Conservation (phyloP, 2,797 vertebrate genomes). For the Micromesistius poutassou region DNA sequence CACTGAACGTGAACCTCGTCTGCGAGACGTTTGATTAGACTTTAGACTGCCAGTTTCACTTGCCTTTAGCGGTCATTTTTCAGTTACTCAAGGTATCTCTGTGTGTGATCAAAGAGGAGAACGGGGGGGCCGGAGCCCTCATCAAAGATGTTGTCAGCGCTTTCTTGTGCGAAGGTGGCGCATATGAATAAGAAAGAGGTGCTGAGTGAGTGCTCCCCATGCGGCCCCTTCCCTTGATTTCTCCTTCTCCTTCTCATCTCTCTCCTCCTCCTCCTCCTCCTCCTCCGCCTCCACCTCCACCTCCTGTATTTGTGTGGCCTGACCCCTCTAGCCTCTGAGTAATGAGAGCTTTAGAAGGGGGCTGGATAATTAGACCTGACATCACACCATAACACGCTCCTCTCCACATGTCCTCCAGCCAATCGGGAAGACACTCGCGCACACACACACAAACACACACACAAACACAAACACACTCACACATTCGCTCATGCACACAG, state of each 20-base stretch:
- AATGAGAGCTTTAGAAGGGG: constrained; percentile 63
- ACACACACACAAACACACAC: constrained; percentile 32
- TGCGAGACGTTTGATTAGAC: background rate
- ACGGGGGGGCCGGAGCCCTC: constrained; percentile 50
- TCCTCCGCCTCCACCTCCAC: constrained; percentile 14
- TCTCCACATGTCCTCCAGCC: constrained; percentile 43
- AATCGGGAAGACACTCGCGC: constrained; percentile 9
- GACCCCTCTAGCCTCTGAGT: constrained; percentile 57
- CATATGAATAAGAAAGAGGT: constrained; percentile 43
- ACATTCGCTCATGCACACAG: background rate
- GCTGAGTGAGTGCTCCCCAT: constrained; percentile 40
- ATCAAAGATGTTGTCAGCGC: constrained; percentile 53
- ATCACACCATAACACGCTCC: constrained; percentile 60
- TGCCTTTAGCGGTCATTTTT: constrained; percentile 15
- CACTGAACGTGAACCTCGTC: background rate
- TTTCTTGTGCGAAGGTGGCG: constrained; percentile 25
- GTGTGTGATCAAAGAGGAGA: constrained; percentile 29
- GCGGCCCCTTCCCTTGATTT: constrained; percentile 51
- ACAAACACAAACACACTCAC: background rate
- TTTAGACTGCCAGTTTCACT: background rate
- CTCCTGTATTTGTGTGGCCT: constrained; percentile 20
- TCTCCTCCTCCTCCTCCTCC: constrained; percentile 24
- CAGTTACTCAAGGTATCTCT: constrained; percentile 26
- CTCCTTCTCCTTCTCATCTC: constrained; percentile 18
- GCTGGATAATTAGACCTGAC: constrained; percentile 72